A percentile compares a stretch with the other conserved stretches of the same genome.
Conservation (phyloP, 2,113 vertebrate species). For the Rhineura floridana region DNA sequence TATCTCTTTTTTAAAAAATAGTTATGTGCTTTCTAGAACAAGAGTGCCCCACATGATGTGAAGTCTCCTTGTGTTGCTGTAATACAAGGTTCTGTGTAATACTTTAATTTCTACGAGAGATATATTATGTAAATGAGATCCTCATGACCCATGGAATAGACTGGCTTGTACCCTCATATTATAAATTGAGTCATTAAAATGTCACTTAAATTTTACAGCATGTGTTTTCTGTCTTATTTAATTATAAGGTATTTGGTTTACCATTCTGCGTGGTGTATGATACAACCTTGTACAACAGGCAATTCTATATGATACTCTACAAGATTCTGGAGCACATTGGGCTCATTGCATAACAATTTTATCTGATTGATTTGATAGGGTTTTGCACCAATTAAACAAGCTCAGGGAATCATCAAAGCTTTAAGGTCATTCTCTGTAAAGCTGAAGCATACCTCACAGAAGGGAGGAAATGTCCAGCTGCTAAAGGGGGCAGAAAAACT, state of each 20-base stretch:
- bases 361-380: constrained; percentile 15
- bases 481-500: rapidly evolving
- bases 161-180: neutral
- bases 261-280: neutral
- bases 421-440: constrained; percentile 25
- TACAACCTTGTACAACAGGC: neutral
- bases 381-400: constrained; percentile 31
- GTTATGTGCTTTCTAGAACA: neutral
- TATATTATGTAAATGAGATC: neutral
- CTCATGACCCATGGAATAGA: neutral
- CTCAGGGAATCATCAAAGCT: constrained; percentile 24
- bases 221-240: neutral
- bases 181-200: constrained; percentile 16
- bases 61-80: neutral
- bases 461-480: constrained; percentile 18
- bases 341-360: constrained; percentile 42
- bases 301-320: neutral
- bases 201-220: neutral
- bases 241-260: neutral
- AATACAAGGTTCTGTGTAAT: neutral
- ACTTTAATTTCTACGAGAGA: neutral
- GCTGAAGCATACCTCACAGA: constrained; percentile 12
- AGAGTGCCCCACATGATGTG: neutral
- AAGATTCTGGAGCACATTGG: neutral
- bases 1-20: neutral